Evolutionary conservation across 2,113 vertebrate genomes (phyloP).

Genomic region (Xyrauchen texanus): DNA sequence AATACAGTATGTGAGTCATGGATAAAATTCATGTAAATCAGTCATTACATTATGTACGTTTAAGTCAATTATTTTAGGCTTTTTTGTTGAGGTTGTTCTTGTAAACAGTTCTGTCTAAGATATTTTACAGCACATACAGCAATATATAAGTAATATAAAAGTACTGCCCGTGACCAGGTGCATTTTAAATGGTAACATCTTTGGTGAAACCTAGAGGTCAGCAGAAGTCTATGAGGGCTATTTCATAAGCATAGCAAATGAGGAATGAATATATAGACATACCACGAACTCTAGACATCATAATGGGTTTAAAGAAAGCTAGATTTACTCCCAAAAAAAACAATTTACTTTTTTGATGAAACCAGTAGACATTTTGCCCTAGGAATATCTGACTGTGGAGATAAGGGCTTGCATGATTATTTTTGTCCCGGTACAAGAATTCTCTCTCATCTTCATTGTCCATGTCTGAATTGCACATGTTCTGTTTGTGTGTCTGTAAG

Average conservation of each 20-base stretch:
- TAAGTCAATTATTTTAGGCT: no score
- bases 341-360: background rate
- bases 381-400: background rate
- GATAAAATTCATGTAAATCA: no score
- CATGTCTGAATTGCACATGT: background rate
- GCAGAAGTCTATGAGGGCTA: conserved; percentile 3
- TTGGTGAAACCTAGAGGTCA: conserved; percentile 17
- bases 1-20: no score
- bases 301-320: background rate
- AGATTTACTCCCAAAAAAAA: conserved; percentile 1
- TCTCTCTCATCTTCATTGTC: background rate
- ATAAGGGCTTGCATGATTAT: background rate
- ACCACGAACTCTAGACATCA: background rate
- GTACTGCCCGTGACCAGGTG: background rate
- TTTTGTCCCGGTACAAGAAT: background rate
- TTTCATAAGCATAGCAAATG: background rate
- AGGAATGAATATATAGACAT: background rate
- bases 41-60: no score
- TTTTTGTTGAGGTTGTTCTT: no score
- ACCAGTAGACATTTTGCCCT: background rate
- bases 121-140: no score
- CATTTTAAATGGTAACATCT: background rate
- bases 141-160: no score
- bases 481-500: background rate
- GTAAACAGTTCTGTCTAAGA: no score